A percentile compares a stretch with the other conserved stretches of the same genome.
Evolutionary conservation across 2,888 invertebrate genomes (phyloP).

Genomic region (Terebella lapidaria): DNA sequence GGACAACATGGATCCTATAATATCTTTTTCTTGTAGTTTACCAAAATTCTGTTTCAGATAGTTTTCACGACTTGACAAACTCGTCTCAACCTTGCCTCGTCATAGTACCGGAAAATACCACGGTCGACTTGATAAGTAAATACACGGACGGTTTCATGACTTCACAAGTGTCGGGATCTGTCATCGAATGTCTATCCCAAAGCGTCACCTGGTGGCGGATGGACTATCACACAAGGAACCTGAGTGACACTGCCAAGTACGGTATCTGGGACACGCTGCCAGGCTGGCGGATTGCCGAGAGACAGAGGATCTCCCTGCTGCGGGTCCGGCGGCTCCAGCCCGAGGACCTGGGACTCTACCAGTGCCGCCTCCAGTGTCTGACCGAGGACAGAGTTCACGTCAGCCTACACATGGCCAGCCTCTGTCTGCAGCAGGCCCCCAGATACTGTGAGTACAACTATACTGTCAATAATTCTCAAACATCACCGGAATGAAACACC

Average conservation of each 20-base stretch:
- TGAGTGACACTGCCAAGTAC: constrained; percentile 13
- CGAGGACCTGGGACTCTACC: constrained; percentile 15
- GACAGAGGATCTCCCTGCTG: constrained; percentile 13
- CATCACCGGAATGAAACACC: too few relatives aligned
- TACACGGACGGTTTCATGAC: constrained; percentile 5
- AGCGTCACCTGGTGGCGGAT: constrained; percentile 6
- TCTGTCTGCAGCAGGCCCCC: constrained; percentile 10
- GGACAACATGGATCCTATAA: too few relatives aligned
- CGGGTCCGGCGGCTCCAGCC: constrained; percentile 8
- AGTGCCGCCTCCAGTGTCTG: constrained; percentile 13
- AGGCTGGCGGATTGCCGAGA: constrained; percentile 10
- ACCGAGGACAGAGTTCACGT: not conserved
- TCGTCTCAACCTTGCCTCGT: constrained; percentile 4
- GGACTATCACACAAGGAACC: constrained; percentile 5
- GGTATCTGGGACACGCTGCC: constrained; percentile 15
- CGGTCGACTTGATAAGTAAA: constrained; percentile 17
- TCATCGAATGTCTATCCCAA: constrained; percentile 2
- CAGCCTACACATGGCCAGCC: constrained; percentile 1
- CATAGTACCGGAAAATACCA: constrained; percentile 4
- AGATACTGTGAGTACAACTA: constrained; percentile 9
- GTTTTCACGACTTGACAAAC: constrained; percentile 8
- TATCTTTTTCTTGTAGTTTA: too few relatives aligned
- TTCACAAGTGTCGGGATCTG: not conserved
- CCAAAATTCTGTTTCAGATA: too few relatives aligned
- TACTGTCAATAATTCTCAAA: too few relatives aligned